A percentile compares a stretch with the other conserved stretches of the same genome.
Evolutionary conservation across 53 echinoderm and acorn worm species (phyloP).

Genomic region (Arbacia lixula): DNA sequence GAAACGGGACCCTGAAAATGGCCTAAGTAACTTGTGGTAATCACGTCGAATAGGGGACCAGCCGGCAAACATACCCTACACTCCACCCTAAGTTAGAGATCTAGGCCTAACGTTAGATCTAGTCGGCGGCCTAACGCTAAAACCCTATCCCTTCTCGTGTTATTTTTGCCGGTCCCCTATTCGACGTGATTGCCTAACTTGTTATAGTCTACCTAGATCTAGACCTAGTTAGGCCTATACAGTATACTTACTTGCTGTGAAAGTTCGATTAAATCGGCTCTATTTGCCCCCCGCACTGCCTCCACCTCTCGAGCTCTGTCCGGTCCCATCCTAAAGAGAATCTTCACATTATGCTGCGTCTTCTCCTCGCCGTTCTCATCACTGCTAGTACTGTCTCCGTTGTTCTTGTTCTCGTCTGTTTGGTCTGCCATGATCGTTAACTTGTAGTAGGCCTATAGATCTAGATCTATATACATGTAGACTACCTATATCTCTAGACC

Average conservation of each 20-base stretch:
- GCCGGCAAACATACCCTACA: too few species aligned
- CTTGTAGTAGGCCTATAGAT: slow-evolving; percentile 1
- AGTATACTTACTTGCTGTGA: background rate
- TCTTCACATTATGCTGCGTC: slow-evolving; percentile 17
- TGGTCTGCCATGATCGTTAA: slow-evolving; percentile 1
- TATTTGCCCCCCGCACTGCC: slow-evolving; percentile 5
- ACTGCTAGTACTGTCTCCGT: slow-evolving; percentile 1
- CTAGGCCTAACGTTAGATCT: slow-evolving; percentile 16
- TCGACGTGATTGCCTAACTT: slow-evolving; percentile 15
- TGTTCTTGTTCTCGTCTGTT: slow-evolving; percentile 1
- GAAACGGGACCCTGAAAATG: too few species aligned
- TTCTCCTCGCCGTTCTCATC: slow-evolving; percentile 3
- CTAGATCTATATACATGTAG: slow-evolving; percentile 1
- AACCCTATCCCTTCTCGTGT: slow-evolving; percentile 16
- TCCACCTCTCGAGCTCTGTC: slow-evolving; percentile 13
- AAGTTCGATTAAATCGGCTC: background rate
- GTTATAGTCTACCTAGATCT: background rate
- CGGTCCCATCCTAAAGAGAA: slow-evolving; percentile 11
- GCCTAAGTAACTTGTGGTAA: too few species aligned
- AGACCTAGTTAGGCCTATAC: background rate
- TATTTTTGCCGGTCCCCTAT: slow-evolving; percentile 16
- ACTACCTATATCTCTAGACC: slow-evolving; percentile 1
- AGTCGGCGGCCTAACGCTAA: slow-evolving; percentile 16
- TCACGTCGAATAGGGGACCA: too few species aligned
- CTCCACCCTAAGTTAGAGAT: slow-evolving; percentile 2